Evolutionary conservation across 2,888 invertebrate species (phyloP), one percentile per base, ranked within the genome.

Genomic region (Lordiphosa fenestrarum): DNA sequence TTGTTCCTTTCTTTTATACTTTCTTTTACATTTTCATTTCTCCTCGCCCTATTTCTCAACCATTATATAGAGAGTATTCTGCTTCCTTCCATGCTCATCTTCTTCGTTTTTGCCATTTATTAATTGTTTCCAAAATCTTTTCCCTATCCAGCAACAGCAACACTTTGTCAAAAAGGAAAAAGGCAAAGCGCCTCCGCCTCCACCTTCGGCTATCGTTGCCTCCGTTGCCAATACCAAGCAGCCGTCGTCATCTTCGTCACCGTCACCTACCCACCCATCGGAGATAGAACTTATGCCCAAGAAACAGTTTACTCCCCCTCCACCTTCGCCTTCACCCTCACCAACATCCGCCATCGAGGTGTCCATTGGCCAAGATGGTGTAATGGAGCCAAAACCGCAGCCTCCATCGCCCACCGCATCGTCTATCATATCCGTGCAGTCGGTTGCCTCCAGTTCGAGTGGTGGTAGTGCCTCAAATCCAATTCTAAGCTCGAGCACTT

Each of bases 111-210:
- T 4, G 13, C 6, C 23, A 1, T 6, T 9, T n/a, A 9, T 15
- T 15, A 10, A 39, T 30, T 6, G 9, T 15, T 7, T 9, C 6
- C 2, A 10, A 3, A 21, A 21, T 21, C 21, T 4, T 21, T 23
- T 5, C 23, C 6, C 2, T 1, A 23, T 23, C 23, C 38, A 39
- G 19, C 56, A 48, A 9, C 39, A 55, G 40, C 51, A 81, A 66
- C 84, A 73, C 57, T 77, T 92, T 85, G 92, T 93, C 64, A 95
- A 94, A 89, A 94, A 94, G 87, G 95, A 95, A 84, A 95, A 96
- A 88, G 95, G 95, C 61, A 95, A 95, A 59, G 95, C 95, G 41
- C 95, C 95, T 6, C 93, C 92, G 55, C 95, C 95, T 23, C 90
- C 90, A 41, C 89, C 90, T 21, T 63, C 83, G 42, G 50, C 53